Evolutionary conservation across 2,113 vertebrate species (phyloP).

Genomic region (Etia nguti): DNA sequence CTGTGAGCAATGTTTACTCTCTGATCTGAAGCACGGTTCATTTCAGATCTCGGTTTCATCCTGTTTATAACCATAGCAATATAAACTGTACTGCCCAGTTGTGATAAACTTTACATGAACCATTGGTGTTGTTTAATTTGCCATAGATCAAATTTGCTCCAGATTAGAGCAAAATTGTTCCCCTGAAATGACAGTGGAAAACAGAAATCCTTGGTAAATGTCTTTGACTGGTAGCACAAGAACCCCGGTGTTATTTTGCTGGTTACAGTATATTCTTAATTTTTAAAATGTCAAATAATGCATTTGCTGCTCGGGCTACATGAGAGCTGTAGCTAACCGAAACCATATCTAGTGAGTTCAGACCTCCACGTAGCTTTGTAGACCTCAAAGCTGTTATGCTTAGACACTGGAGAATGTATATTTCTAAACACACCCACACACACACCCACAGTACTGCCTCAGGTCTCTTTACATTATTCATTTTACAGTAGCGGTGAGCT

Average conservation of each 20-base stretch:
- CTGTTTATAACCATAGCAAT: neutral
- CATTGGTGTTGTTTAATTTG: neutral
- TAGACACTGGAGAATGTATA: neutral
- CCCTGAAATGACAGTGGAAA: neutral
- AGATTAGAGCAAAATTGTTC: neutral
- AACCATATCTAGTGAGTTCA: neutral
- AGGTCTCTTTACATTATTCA: slow-evolving; percentile 18
- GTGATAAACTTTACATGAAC: neutral
- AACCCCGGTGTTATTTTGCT: neutral
- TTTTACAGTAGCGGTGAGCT: slow-evolving; percentile 7
- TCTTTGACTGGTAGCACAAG: neutral
- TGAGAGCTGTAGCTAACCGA: neutral
- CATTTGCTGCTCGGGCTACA: neutral
- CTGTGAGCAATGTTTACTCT: neutral
- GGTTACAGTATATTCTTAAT: neutral
- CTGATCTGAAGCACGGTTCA: neutral
- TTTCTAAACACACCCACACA: slow-evolving; percentile 1
- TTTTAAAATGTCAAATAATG: slow-evolving; percentile 2
- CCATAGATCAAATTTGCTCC: neutral
- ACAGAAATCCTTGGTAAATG: neutral
- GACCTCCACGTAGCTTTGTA: neutral
- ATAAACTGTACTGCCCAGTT: neutral
- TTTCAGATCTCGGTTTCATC: neutral
- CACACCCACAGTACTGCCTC: slow-evolving; percentile 2
- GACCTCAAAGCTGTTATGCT: slow-evolving; percentile 30